Evolutionary conservation across 2,888 invertebrate species (phyloP).

Genomic region (Tubiluchus corallicola): DNA sequence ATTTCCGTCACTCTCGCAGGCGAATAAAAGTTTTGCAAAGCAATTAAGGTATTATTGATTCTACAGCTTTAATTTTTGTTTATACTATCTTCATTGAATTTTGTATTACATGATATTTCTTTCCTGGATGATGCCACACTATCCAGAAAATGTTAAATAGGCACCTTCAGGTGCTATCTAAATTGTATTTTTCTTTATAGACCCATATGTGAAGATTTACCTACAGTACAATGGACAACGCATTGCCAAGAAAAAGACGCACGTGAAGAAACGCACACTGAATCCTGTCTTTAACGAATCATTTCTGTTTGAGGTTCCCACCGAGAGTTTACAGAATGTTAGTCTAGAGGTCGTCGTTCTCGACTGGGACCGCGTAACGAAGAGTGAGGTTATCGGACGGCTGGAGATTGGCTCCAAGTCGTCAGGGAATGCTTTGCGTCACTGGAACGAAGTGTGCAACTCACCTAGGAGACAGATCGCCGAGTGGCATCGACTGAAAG

Average conservation of each 20-base stretch:
- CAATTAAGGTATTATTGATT: too few species aligned
- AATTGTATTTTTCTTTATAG: conserved; percentile 30
- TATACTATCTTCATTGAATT: conserved; percentile 4
- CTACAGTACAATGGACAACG: conserved; percentile 89
- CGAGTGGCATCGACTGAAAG: conserved; percentile 88
- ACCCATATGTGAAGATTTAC: conserved; percentile 95
- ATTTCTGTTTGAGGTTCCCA: conserved; percentile 88
- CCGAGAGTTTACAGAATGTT: conserved; percentile 57
- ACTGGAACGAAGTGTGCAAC: conserved; percentile 94
- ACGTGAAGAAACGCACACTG: conserved; percentile 89
- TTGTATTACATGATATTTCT: not conserved
- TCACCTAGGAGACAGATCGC: conserved; percentile 94
- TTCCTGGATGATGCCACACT: too few species aligned
- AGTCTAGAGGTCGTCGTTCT: conserved; percentile 69
- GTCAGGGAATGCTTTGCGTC: conserved; percentile 59
- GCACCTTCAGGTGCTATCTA: conserved; percentile 1
- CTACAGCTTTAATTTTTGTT: conserved; percentile 7
- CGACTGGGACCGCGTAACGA: conserved; percentile 95
- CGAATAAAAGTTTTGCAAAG: too few species aligned
- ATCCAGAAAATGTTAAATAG: too few species aligned
- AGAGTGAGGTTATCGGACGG: conserved; percentile 94
- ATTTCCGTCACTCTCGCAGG: too few species aligned
- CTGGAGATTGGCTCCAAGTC: conserved; percentile 64
- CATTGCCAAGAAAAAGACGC: conserved; percentile 96
- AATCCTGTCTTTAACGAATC: conserved; percentile 99